phyloP scores from a whole-genome alignment of 2,888 invertebrate species.

The Deroplatys truncata region DNA sequence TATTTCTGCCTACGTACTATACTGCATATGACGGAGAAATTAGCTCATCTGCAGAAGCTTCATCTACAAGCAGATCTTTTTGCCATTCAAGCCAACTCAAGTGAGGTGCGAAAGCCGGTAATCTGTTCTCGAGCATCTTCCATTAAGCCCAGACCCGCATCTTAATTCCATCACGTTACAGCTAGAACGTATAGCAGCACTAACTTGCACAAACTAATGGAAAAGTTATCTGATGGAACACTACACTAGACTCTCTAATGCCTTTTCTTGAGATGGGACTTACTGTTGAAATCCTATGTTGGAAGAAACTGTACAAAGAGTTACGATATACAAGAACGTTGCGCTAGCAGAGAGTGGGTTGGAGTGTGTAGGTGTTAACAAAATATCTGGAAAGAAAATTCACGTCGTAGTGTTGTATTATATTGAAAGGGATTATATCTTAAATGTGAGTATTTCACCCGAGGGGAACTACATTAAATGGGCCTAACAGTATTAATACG shows the following conservation, averaged over 20 bases:
- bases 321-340: background rate
- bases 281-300: background rate
- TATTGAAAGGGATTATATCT: no score
- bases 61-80: background rate
- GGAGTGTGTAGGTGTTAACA: no score
- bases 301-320: background rate
- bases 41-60: no score
- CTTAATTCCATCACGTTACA: background rate
- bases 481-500: no score
- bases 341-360: background rate
- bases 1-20: no score
- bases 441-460: no score
- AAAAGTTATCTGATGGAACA: background rate
- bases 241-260: background rate
- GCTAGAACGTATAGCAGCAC: background rate
- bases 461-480: no score
- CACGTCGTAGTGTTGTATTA: no score
- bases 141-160: background rate
- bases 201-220: background rate
- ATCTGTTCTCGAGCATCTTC: background rate
- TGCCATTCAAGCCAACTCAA: background rate
- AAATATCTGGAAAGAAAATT: no score
- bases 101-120: background rate
- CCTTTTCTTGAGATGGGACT: background rate
- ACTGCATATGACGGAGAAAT: no score